Evolutionary conservation across 2,888 invertebrate genomes (phyloP), one percentile per base, ranked within the genome.

Genomic region (Tenthredo amoena): DNA sequence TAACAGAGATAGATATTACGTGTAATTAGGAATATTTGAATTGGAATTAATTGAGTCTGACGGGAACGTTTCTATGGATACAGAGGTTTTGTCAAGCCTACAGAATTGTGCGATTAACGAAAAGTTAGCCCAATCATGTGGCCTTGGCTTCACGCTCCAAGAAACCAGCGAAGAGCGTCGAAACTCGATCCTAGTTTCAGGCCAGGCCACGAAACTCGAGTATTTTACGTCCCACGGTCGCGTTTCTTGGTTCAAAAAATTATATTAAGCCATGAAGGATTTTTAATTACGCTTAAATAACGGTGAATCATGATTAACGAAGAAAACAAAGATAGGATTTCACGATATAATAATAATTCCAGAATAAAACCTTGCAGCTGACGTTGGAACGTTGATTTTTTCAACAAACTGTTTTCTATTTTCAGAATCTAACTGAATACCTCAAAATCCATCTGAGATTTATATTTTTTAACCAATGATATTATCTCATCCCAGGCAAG

Each of bases 61-160:
- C 12, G 18, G 9, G 3, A n/a, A 55, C 7, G 18, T 9, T 31
- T 50, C 50, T 50, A 34, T 31, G 55, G 50, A 31, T 40, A 31
- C 50, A 26, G 72, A 50, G 50, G 47, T 77, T 77, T 77, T 34
- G 77, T 74, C 72, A 34, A 47, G 55, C 77, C 55, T 31, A 26
- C n/a, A 31, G 77, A 55, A 43, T 43, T 12, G 40, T 31, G 74
- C 43, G 74, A 74, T 74, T 74, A 74, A 74, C 40, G 40, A 74
- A 50, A 55, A 77, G 55, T 77, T 77, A 26, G 50, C 34, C 34
- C 31, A 77, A 77, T 77, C 47, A 31, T n/a, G 77, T 55, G 43
- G 72, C 72, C 72, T 74, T 74, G 72, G 43, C 50, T 50, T 77
- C 77, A 77, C 77, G 77, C 77, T 77, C 55, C 50, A 77, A 77